phyloP scores from a whole-genome alignment of 2,113 vertebrate genomes.

The Ophiodon elongatus region DNA sequence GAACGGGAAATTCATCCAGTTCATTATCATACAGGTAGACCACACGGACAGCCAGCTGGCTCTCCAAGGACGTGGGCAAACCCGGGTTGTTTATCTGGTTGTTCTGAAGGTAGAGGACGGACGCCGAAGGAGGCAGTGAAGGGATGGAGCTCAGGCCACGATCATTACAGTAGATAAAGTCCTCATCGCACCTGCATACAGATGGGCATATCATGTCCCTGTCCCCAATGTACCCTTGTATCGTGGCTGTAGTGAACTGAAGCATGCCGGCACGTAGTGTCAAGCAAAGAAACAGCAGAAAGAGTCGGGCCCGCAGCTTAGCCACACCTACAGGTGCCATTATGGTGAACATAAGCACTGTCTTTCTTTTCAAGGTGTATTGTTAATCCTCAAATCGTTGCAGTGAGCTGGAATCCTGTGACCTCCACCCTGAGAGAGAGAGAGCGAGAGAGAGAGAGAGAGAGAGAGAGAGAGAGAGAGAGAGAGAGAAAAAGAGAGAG shows the following conservation, averaged over 20 bases:
- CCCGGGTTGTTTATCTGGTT: constrained; percentile 94
- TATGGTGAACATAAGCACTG: constrained; percentile 55
- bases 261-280: constrained; percentile 86
- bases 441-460: constrained; percentile 47
- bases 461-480: constrained; percentile 59
- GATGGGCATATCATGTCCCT: constrained; percentile 86
- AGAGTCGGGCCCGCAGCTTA: constrained; percentile 86
- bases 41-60: constrained; percentile 86
- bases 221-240: constrained; percentile 76
- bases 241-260: constrained; percentile 79
- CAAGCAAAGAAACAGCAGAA: constrained; percentile 87
- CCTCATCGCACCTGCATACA: constrained; percentile 92
- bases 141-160: constrained; percentile 92
- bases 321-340: constrained; percentile 84
- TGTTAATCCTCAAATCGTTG: constrained; percentile 61
- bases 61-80: constrained; percentile 87
- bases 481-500: constrained; percentile 52
- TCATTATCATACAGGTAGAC: constrained; percentile 96
- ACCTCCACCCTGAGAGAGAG: constrained; percentile 71
- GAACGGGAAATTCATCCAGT: constrained; percentile 90
- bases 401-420: constrained; percentile 61
- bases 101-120: constrained; percentile 96
- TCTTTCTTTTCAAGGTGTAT: constrained; percentile 52
- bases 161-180: constrained; percentile 97
- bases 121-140: constrained; percentile 88